Evolutionary conservation across 2,113 vertebrate species (phyloP).

Genomic region (Pycnonotus jocosus): DNA sequence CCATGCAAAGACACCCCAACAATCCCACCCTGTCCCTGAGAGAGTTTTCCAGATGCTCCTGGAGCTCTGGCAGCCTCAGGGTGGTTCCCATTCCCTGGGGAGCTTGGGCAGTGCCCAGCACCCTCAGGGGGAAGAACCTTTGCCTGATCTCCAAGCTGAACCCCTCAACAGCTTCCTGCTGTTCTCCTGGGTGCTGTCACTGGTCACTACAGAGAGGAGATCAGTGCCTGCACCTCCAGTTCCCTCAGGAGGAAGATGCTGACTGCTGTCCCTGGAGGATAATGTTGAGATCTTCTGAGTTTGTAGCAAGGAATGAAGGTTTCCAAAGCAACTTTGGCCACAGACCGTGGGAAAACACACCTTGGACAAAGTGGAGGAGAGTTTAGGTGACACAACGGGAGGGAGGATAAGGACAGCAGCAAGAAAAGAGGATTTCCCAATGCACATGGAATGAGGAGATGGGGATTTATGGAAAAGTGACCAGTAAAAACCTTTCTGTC

Average conservation of each 20-base stretch:
- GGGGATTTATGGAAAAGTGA: not conserved
- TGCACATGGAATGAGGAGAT: fast-evolving
- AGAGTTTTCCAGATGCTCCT: fast-evolving
- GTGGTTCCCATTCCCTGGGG: not conserved
- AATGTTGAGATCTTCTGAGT: not conserved
- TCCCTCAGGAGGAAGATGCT: not conserved
- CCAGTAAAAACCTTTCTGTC: not conserved
- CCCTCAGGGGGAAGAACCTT: not conserved
- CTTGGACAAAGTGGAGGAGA: not conserved
- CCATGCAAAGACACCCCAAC: not conserved
- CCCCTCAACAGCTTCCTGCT: not conserved
- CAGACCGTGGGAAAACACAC: fast-evolving
- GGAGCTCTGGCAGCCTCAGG: not conserved
- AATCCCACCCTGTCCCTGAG: not conserved
- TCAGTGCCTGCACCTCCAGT: not conserved
- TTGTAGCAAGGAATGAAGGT: not conserved
- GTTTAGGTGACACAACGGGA: not conserved
- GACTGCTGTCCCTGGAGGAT: not conserved
- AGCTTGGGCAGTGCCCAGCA: not conserved
- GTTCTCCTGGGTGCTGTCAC: not conserved
- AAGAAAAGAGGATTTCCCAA: not conserved
- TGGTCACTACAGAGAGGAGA: not conserved
- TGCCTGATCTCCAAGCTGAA: not conserved
- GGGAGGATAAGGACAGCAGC: not conserved
- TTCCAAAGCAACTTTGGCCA: not conserved